A percentile compares a stretch with the other conserved stretches of the same genome.
Evolutionary conservation across 1,140 invertebrate species (phyloP).

Genomic region (Monomorium pharaonis): DNA sequence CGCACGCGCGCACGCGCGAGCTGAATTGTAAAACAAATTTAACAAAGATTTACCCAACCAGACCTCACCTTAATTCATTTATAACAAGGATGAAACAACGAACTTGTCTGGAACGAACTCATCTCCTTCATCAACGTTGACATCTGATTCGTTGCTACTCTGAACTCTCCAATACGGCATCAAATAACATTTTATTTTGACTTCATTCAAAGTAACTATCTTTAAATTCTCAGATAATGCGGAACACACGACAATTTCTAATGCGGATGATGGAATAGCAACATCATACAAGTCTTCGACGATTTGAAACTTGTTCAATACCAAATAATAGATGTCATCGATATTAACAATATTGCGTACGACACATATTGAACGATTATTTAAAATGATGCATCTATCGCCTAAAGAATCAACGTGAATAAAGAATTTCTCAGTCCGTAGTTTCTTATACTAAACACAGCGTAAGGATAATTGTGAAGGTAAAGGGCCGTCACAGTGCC

Average conservation of each 20-base stretch:
- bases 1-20: background rate
- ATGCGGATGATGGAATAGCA: background rate
- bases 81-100: background rate
- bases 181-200: background rate
- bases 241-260: background rate
- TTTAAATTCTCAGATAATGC: background rate
- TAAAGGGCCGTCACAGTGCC: no score
- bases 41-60: background rate
- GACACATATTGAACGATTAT: background rate
- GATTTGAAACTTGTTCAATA: background rate
- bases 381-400: no score
- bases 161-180: background rate
- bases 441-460: no score
- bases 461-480: no score
- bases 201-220: background rate
- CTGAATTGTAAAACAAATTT: background rate
- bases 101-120: background rate
- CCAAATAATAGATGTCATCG: background rate
- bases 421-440: no score
- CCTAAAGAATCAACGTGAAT: no score
- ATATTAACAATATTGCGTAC: background rate
- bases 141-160: background rate
- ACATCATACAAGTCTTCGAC: background rate
- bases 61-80: background rate
- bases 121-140: background rate